These are phyloP conservation scores for Gallinago paraguaiae DNA, from an alignment of 2,113 vertebrate species.

Conservation along the genomic window DNA sequence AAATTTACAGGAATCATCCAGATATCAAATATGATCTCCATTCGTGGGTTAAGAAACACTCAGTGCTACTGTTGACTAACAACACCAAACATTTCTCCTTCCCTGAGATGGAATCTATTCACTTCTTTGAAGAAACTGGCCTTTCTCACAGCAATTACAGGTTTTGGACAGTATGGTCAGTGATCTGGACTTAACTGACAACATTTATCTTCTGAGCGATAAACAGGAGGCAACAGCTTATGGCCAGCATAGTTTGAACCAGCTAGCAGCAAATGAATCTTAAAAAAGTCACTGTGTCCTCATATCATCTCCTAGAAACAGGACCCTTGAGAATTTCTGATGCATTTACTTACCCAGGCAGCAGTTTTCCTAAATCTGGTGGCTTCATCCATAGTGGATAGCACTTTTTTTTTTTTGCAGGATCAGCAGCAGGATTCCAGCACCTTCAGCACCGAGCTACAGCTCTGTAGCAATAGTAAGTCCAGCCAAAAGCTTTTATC, in stretches of 20 bases:
- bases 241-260: background rate
- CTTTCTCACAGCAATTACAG: background rate
- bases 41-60: background rate
- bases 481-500: background rate
- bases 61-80: background rate
- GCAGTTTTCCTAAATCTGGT: background rate
- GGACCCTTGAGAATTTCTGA: background rate
- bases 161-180: background rate
- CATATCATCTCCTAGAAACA: background rate
- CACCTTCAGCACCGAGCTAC: background rate
- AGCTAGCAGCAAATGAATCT: background rate
- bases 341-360: background rate
- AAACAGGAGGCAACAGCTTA: background rate
- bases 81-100: background rate
- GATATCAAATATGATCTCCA: background rate
- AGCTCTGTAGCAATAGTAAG: background rate
- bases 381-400: background rate
- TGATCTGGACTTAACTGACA: background rate
- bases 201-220: background rate
- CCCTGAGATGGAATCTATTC: background rate
- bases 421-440: background rate
- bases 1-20: background rate
- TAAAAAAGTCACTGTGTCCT: background rate
- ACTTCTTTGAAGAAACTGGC: background rate
- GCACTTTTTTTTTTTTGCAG: background rate